phyloP scores from a whole-genome alignment of 2,797 vertebrate species.

The Sciurus vulgaris region DNA sequence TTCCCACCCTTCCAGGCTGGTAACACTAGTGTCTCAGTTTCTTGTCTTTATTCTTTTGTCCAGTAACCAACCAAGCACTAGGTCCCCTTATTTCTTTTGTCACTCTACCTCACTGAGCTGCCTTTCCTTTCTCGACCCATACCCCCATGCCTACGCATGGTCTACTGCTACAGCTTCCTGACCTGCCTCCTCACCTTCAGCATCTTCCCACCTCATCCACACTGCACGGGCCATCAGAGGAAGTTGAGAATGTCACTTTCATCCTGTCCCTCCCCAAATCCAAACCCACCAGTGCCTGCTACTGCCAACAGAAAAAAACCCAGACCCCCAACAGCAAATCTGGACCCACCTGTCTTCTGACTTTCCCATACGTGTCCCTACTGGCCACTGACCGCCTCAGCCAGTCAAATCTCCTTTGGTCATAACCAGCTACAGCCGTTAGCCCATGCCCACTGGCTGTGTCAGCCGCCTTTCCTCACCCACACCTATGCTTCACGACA shows the following conservation, averaged over 20 bases:
- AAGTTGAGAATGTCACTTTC: not conserved
- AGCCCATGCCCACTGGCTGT: not conserved
- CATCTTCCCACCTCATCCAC: not conserved
- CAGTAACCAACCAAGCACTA: not conserved
- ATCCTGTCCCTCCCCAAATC: not conserved
- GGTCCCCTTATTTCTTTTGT: not conserved
- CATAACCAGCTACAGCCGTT: not conserved
- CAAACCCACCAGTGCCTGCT: not conserved
- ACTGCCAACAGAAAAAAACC: not conserved
- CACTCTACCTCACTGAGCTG: not conserved
- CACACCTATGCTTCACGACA: not conserved
- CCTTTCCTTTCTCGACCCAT: not conserved
- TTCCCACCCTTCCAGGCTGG: not conserved
- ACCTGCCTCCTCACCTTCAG: not conserved
- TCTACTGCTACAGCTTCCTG: not conserved
- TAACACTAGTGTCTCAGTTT: not conserved
- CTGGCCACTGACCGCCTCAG: not conserved
- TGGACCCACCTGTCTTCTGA: not conserved
- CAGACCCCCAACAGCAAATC: not conserved
- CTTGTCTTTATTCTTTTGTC: not conserved
- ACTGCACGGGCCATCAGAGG: not conserved
- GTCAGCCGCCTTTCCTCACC: not conserved
- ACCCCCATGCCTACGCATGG: fast-evolving
- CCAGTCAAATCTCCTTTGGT: not conserved
- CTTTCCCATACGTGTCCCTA: not conserved